A percentile compares a stretch with the other conserved stretches of the same genome.
Conservation (phyloP, 2,888 invertebrate species). For the Mimachlamys varia region DNA sequence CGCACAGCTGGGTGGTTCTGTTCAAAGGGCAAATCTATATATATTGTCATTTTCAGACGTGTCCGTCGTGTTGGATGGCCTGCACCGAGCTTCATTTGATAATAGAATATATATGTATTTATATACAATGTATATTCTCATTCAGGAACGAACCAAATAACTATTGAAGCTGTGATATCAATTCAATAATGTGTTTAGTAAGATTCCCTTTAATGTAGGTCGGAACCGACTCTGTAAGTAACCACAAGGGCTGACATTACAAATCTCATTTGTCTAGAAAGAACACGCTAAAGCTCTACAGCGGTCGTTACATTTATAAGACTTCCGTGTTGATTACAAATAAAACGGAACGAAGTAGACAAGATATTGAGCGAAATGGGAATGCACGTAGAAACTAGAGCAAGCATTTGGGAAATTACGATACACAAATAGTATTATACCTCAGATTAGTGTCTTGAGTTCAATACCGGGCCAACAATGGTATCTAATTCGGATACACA, state of each 20-base stretch:
- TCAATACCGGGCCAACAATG: neutral
- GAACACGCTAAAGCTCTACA: slow-evolving; percentile 9
- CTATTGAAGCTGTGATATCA: neutral
- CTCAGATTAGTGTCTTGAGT: neutral
- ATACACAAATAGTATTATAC: neutral
- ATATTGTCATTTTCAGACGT: too few relatives aligned
- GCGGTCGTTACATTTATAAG: slow-evolving; percentile 31
- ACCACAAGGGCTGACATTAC: neutral
- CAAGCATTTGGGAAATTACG: neutral
- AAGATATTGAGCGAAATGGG: neutral
- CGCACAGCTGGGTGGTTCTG: too few relatives aligned
- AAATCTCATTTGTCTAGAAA: slow-evolving; percentile 12
- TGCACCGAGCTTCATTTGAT: neutral
- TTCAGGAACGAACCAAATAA: neutral
- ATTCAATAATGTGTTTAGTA: neutral
- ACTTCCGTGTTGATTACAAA: slow-evolving; percentile 31
- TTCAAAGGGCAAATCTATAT: too few relatives aligned
- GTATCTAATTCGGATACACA: neutral
- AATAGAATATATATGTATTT: neutral
- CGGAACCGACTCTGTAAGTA: neutral
- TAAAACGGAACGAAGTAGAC: slow-evolving; percentile 14
- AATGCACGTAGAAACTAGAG: neutral
- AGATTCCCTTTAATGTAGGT: neutral
- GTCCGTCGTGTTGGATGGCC: too few relatives aligned
- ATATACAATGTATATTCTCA: too few relatives aligned